Base-by-base conservation (phyloP, 2,113 vertebrate genomes). In the Chaetura pelagica region DNA sequence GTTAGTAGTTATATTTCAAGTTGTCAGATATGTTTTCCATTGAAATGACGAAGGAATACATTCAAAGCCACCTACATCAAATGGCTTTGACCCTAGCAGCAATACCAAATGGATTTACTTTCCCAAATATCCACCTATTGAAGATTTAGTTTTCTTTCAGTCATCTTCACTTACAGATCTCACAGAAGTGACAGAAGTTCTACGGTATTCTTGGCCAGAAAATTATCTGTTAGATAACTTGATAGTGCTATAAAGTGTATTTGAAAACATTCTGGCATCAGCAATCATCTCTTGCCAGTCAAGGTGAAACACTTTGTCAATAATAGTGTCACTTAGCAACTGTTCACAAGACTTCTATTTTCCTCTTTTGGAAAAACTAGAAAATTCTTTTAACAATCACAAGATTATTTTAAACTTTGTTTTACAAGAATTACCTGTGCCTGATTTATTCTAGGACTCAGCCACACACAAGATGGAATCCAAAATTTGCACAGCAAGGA, bases 241-340 rank as follows among this genome's bases (percentile, higher is more conserved):
- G 55, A 74, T 79, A 96, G 80, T 51, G 30, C 48, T 82, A 7
- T 30, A 62, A 93, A 69, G 35, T 22, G 40, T 57, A 68, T 92
- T 75, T 96, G 82, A 92, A 97, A 95, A 77, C 72, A 30, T 87
- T 51, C 71, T 76, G 68, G 76, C 57, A 93, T 63, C 69, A 94
- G 40, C 73, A 81, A 84, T 90, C 51, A 63, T 55, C 55, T 72
- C 63, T 38, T 84, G 87, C 87, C 79, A 62, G 42, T 91, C 68
- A 87, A 69, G 92, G 44, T 92, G 92, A 97, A 96, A 82, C 59
- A 84, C 52, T 78, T 64, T 94, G 61, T 96, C 95, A 97, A 62
- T 95, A 90, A 74, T 10, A 80, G 58, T 94, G 87, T 94, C 72
- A 93, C 85, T 89, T 49, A 72, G 67, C 87, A 96, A 88, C 96